phyloP scores from a whole-genome alignment of 2,113 vertebrate genomes.

The Eolophus roseicapilla region DNA sequence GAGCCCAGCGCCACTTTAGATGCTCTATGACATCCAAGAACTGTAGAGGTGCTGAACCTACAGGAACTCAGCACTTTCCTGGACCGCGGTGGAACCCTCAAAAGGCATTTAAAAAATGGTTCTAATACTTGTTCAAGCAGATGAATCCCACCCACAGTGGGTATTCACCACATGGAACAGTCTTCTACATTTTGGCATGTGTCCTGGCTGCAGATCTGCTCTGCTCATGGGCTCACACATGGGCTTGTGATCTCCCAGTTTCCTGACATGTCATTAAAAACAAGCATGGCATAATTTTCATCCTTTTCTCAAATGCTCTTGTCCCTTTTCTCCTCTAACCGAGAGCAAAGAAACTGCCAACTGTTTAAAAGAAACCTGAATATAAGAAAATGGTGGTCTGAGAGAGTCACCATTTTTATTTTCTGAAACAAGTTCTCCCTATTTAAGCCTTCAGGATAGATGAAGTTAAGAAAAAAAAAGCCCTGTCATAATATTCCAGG shows the following conservation, averaged over 20 bases:
- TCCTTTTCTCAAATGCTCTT: neutral
- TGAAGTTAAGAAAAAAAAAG: neutral
- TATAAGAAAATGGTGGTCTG: neutral
- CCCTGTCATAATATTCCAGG: neutral
- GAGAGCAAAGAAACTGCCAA: neutral
- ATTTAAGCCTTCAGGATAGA: neutral
- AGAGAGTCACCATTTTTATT: neutral
- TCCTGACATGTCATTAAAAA: neutral
- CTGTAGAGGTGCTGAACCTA: neutral
- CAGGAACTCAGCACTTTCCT: neutral
- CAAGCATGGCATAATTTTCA: fast-evolving
- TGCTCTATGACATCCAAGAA: neutral
- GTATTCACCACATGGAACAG: neutral
- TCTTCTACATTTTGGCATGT: neutral
- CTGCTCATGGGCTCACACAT: neutral
- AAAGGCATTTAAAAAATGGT: neutral
- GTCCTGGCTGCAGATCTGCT: neutral
- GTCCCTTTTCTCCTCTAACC: neutral
- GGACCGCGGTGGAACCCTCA: neutral
- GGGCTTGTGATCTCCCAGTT: neutral
- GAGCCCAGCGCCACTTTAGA: neutral
- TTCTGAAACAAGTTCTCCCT: neutral
- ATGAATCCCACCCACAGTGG: neutral
- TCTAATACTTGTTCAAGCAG: neutral
- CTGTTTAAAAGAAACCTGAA: neutral